Base-by-base conservation (phyloP, 2,113 vertebrate genomes). In the Gasterosteus aculeatus region DNA sequence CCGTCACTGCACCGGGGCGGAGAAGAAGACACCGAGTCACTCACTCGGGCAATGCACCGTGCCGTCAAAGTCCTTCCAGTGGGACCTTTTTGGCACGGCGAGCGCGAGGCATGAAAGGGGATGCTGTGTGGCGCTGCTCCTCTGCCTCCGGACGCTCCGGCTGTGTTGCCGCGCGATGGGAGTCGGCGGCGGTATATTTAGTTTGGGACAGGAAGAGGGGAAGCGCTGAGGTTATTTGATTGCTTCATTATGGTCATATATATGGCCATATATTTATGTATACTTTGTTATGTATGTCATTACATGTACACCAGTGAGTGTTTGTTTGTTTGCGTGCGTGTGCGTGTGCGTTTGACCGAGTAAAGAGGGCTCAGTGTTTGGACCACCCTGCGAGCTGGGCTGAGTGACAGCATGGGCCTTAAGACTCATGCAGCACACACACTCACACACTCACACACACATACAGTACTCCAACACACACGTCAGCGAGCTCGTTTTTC, bases 321-420 rank as follows among this genome's bases (percentile, higher is more conserved):
- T 91, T 91, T 91, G 87, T 92, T 91, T 93, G 90, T 91, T 85
- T 91, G 83, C 39, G 78, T 82, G 83, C 22, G 89, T 90, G 90
- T 87, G 87, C 90, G 85, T 91, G 89, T 93, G 88, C 90, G 85
- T 73, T 64, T 69, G 62, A 75, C 69, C 18, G 81, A 91, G 90
- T 84, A 90, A 85, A 91, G 91, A 92, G 90, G 91, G 81, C 84
- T 88, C 88, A 91, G 90, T 92, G 91, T 92, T 91, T 79, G 83
- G 92, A 94, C 92, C 92, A 93, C 92, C 92, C 91, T 94, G 93
- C 15, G 83, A 87, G 92, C 86, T 83, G 86, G 87, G 89, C 89
- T 93, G 90, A 92, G 86, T 89, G 91, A 92, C 89, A 92, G 88
- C 89, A 69, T 67, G 83, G 88, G 91, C 90, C 92, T 90, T 86